phyloP scores from a whole-genome alignment of 2,113 vertebrate genomes.

The Seriola quinqueradiata region DNA sequence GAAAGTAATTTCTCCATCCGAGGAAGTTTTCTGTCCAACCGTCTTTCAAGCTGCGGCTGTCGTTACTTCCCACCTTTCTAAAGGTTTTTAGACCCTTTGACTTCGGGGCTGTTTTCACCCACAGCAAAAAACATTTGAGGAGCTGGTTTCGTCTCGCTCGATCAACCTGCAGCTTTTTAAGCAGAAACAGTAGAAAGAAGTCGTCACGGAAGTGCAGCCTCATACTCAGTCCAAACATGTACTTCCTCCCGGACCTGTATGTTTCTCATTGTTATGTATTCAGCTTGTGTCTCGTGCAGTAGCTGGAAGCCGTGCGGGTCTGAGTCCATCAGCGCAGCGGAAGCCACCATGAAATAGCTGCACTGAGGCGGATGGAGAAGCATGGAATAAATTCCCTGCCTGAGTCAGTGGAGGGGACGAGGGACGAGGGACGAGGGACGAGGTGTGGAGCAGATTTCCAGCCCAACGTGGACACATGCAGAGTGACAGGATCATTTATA shows the following conservation, averaged over 20 bases:
- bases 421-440: too few species aligned
- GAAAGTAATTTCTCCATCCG: too few species aligned
- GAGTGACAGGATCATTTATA: not conserved
- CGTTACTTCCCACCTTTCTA: too few species aligned
- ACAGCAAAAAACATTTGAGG: not conserved
- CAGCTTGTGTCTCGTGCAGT: not conserved
- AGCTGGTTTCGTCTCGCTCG: not conserved
- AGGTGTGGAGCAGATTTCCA: not conserved
- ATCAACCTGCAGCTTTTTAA: too few species aligned
- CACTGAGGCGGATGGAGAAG: conserved; percentile 24
- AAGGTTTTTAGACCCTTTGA: too few species aligned
- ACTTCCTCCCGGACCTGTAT: not conserved
- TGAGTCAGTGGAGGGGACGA: not conserved
- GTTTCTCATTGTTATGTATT: not conserved
- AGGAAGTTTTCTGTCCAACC: too few species aligned
- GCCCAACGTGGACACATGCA: not conserved
- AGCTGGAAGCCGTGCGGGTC: not conserved
- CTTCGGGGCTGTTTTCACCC: not conserved
- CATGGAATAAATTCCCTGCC: conserved; percentile 34
- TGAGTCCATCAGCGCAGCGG: not conserved
- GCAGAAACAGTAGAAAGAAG: too few species aligned
- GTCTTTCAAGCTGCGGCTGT: too few species aligned
- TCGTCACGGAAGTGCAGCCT: too few species aligned
- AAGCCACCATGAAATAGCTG: conserved; percentile 32
- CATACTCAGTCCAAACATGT: not conserved